These are phyloP conservation scores for Aramus guarauna DNA, from an alignment of 2,113 vertebrate species.

Conservation along the genomic window DNA sequence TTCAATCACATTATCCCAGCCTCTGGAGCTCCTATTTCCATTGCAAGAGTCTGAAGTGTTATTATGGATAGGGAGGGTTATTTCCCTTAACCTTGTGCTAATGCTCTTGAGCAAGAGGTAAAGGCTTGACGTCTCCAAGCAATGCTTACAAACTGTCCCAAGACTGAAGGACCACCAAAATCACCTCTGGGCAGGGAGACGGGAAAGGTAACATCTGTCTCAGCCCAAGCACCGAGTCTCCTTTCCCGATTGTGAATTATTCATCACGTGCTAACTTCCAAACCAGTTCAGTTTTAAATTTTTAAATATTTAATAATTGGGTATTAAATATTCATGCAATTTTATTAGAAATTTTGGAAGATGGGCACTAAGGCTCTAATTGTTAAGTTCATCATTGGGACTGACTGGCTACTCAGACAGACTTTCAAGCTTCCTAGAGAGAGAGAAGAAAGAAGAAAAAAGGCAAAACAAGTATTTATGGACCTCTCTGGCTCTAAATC, in stretches of 20 bases:
- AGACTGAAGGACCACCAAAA: not conserved
- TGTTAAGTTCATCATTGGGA: slow-evolving; percentile 44
- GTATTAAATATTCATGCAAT: slow-evolving; percentile 78
- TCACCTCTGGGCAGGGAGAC: not conserved
- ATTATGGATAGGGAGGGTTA: not conserved
- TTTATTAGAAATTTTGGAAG: slow-evolving; percentile 76
- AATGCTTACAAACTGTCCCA: not conserved
- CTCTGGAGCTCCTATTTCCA: not conserved
- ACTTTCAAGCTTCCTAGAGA: not conserved
- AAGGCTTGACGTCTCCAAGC: not conserved
- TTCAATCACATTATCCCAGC: slow-evolving; percentile 21
- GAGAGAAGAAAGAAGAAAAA: not conserved
- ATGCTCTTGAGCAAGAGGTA: not conserved
- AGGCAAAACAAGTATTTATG: not conserved
- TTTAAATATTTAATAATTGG: slow-evolving; percentile 82
- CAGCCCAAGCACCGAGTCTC: not conserved
- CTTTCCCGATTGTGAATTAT: slow-evolving; percentile 69
- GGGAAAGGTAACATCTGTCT: not conserved
- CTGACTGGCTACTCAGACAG: not conserved
- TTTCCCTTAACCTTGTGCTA: not conserved
- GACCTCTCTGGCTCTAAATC: not conserved
- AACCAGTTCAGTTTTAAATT: slow-evolving; percentile 75
- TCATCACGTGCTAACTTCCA: slow-evolving; percentile 67
- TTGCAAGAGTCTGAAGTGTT: not conserved
- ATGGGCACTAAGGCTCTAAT: slow-evolving; percentile 35